These are phyloP conservation scores for Chionoecetes opilio DNA, from an alignment of 1,140 invertebrate genomes.

Conservation along the genomic window DNA sequence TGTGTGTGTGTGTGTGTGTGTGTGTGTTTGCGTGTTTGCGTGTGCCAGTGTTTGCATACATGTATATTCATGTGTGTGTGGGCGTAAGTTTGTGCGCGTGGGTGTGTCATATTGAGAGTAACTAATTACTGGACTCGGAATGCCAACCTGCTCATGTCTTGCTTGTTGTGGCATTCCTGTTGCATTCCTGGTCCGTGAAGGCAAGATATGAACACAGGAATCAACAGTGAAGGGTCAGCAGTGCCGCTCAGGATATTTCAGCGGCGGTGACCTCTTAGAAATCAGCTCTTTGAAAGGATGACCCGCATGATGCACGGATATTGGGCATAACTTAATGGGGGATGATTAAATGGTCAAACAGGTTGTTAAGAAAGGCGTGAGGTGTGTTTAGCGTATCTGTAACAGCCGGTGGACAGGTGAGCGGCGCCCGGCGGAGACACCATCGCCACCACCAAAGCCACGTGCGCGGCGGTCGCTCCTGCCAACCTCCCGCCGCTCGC, in stretches of 20 bases:
- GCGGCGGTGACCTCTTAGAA: background rate
- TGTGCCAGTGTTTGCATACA: conserved; percentile 4
- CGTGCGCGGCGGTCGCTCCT: conserved; percentile 44
- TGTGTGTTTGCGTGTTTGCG: background rate
- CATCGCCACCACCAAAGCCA: conserved; percentile 43
- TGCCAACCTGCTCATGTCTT: no score
- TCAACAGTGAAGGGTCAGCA: no score
- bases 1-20: no score
- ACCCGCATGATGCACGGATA: background rate
- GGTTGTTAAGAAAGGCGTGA: background rate
- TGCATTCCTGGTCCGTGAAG: no score
- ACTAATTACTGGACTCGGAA: no score
- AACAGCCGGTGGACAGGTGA: background rate
- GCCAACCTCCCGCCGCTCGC: background rate
- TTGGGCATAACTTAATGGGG: background rate
- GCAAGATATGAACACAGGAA: no score
- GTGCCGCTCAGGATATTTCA: no score
- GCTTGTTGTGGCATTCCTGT: no score
- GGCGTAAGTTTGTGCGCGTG: background rate
- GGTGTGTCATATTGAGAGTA: no score
- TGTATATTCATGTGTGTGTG: conserved; percentile 34
- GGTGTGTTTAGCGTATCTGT: background rate
- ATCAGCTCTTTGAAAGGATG: background rate
- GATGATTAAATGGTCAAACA: background rate
- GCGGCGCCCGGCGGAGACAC: conserved; percentile 41